Conservation (phyloP, 2,888 invertebrate species). For the Trissonchulus latispiculum region DNA sequence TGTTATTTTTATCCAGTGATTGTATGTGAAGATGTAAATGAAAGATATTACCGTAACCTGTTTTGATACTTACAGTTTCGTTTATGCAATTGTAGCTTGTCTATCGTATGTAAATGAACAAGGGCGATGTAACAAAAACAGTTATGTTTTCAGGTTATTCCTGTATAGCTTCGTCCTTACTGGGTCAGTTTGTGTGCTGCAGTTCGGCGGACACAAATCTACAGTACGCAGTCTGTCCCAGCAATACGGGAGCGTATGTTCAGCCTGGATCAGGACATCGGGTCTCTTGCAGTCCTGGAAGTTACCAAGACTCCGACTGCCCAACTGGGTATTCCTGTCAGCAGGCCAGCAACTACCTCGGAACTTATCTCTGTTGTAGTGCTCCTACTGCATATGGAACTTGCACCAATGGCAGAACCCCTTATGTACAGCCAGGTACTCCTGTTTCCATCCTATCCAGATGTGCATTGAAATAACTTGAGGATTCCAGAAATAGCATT, state of each 20-base stretch:
- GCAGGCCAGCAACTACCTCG: neutral
- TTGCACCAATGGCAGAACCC: neutral
- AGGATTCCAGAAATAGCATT: too few species aligned
- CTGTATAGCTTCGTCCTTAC: conserved; percentile 36
- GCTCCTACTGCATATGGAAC: neutral
- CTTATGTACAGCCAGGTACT: neutral
- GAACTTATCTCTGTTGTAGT: neutral
- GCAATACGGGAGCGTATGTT: neutral
- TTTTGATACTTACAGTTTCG: too few species aligned
- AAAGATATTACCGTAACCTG: too few species aligned
- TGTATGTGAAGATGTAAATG: too few species aligned
- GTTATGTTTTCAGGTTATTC: conserved; percentile 35
- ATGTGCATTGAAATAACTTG: too few species aligned
- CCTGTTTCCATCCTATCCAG: too few species aligned
- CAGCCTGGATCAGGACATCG: neutral
- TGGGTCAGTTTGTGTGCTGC: conserved; percentile 42
- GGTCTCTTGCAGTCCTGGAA: neutral
- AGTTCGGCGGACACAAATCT: conserved; percentile 38
- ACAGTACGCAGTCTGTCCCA: neutral
- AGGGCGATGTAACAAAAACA: too few species aligned
- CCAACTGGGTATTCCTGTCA: neutral
- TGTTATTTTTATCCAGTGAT: too few species aligned
- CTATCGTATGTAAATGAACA: too few species aligned
- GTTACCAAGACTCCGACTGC: neutral
- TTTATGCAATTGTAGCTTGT: too few species aligned